These are phyloP conservation scores for Prorops nasuta DNA, from an alignment of 1,140 invertebrate species.

Conservation along the genomic window DNA sequence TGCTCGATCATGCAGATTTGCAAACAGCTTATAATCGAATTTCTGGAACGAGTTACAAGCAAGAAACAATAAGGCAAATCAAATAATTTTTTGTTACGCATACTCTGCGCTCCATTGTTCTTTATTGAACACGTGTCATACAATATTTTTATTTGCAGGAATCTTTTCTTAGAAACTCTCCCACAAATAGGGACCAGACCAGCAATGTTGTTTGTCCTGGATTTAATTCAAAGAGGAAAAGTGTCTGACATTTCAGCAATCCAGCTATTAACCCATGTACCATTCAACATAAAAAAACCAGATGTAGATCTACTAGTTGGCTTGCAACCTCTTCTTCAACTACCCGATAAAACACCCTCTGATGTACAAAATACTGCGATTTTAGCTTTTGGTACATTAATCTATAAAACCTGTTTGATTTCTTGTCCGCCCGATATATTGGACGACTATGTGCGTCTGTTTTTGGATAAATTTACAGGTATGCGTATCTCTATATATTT, in stretches of 20 bases:
- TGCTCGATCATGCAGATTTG: constrained; percentile 43
- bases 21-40: constrained; percentile 44
- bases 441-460: constrained; percentile 69
- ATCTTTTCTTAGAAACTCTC: constrained; percentile 72
- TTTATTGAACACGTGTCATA: too few species aligned
- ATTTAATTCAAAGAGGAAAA: constrained; percentile 63
- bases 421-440: constrained; percentile 64
- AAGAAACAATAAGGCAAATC: constrained; percentile 47
- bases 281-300: constrained; percentile 61
- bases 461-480: constrained; percentile 65
- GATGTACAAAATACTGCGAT: constrained; percentile 68
- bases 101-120: too few species aligned
- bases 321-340: constrained; percentile 56
- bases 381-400: constrained; percentile 68
- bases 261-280: constrained; percentile 60
- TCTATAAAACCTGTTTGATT: constrained; percentile 63
- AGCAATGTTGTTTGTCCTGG: constrained; percentile 63
- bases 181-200: constrained; percentile 68
- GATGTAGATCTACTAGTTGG: constrained; percentile 57
- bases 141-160: constrained; percentile 46
- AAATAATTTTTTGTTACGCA: neutral
- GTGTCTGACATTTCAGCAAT: constrained; percentile 60
- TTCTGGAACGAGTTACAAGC: constrained; percentile 53
- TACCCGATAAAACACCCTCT: constrained; percentile 42
- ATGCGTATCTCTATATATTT: constrained; percentile 15